phyloP scores from a whole-genome alignment of 2,797 vertebrate genomes.

The Schizopygopsis malacanthus region DNA sequence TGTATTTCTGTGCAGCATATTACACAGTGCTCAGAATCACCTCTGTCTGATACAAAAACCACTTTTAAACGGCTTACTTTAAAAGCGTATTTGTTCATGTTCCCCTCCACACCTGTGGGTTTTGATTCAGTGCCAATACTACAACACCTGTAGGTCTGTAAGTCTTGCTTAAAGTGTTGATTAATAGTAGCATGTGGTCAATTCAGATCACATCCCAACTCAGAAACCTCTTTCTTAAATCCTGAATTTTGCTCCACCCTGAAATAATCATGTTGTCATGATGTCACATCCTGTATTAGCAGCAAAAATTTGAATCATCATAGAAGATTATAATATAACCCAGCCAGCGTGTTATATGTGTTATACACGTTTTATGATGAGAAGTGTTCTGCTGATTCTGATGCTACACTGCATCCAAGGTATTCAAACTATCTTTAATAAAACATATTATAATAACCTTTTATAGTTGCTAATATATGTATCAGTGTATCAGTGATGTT shows the following conservation, averaged over 20 bases:
- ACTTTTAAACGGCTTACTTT: neutral
- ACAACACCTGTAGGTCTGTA: neutral
- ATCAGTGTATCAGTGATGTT: neutral
- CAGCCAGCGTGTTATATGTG: neutral
- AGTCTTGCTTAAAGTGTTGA: neutral
- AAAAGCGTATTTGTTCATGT: neutral
- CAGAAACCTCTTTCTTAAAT: neutral
- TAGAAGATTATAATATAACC: neutral
- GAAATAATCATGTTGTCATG: neutral
- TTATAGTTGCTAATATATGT: neutral
- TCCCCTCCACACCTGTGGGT: neutral
- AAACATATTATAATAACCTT: neutral
- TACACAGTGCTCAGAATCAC: neutral
- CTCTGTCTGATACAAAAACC: conserved; percentile 8
- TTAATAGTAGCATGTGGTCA: neutral
- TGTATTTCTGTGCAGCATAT: conserved; percentile 51
- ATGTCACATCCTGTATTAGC: conserved; percentile 8
- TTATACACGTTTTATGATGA: too few relatives aligned
- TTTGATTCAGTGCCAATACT: neutral
- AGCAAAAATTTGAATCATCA: neutral
- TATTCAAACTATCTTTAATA: neutral
- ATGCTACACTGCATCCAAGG: neutral
- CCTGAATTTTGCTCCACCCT: neutral
- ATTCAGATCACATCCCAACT: neutral
- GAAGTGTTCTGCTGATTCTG: neutral